Percentiles rank a stretch among this genome's conserved stretches.
Conservation (phyloP, 2,113 vertebrate genomes). For the Cebidichthys violaceus region DNA sequence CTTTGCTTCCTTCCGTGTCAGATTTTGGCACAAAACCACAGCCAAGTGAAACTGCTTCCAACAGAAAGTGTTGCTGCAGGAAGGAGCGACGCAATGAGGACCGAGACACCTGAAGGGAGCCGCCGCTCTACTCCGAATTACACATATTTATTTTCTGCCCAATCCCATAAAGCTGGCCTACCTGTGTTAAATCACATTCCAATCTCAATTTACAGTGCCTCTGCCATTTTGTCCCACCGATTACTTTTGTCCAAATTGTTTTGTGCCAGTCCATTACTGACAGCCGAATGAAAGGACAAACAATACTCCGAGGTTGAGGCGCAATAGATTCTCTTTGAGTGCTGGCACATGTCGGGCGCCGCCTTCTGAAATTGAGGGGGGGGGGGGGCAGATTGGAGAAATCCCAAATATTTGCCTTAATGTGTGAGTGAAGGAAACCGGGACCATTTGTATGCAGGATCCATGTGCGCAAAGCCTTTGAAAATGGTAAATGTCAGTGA, state of each 20-base stretch:
- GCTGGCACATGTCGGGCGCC: neutral
- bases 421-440: conserved; percentile 11
- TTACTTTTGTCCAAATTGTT: conserved; percentile 12
- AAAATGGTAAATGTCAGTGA: conserved; percentile 37
- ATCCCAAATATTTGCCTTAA: neutral
- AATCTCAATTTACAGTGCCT: conserved; percentile 11
- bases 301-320: conserved; percentile 18
- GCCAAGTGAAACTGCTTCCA: conserved; percentile 19
- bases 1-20: conserved; percentile 9
- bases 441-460: conserved; percentile 21
- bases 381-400: conserved; percentile 28
- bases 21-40: conserved; percentile 2
- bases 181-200: conserved; percentile 12
- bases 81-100: neutral
- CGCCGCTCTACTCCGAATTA: neutral
- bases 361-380: conserved; percentile 11
- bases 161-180: neutral
- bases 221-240: conserved; percentile 5
- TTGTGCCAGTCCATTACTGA: conserved; percentile 3
- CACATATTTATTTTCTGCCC: neutral
- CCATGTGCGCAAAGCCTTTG: neutral
- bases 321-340: conserved; percentile 39
- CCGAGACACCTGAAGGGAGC: neutral
- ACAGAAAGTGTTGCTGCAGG: neutral
- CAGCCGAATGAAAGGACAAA: conserved; percentile 37